Percentiles rank a stretch among this genome's conserved stretches.
Conservation (phyloP, 2,888 invertebrate genomes). For the Rhopalosiphum nymphaeae region DNA sequence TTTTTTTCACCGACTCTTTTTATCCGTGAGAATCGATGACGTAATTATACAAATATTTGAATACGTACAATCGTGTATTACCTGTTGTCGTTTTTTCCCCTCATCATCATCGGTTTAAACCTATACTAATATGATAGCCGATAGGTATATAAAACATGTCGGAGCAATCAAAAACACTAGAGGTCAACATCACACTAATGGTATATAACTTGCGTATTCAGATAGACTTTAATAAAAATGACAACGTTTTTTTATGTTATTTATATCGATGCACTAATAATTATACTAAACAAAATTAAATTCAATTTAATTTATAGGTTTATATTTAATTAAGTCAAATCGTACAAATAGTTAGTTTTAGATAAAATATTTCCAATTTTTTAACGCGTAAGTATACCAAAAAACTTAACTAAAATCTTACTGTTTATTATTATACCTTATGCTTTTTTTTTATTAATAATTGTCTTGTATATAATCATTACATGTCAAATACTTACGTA, state of each 20-base stretch:
- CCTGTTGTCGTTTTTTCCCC: slow-evolving; percentile 26
- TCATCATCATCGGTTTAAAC: slow-evolving; percentile 30
- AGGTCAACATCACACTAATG: slow-evolving; percentile 48
- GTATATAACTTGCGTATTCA: background rate
- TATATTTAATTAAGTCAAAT: background rate
- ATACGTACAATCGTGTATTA: slow-evolving; percentile 50
- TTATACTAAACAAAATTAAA: background rate
- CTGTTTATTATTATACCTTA: background rate
- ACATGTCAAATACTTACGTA: too few relatives aligned
- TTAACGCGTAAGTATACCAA: background rate
- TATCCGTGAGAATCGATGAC: slow-evolving; percentile 55
- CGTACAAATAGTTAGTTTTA: background rate
- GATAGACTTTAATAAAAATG: slow-evolving; percentile 31
- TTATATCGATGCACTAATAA: background rate
- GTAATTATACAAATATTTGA: slow-evolving; percentile 62
- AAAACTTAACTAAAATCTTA: background rate
- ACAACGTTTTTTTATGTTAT: background rate
- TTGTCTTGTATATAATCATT: too few relatives aligned
- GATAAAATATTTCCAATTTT: background rate
- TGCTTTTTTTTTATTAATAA: background rate
- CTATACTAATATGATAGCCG: slow-evolving; percentile 33
- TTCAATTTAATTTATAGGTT: background rate
- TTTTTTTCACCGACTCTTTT: slow-evolving; percentile 30
- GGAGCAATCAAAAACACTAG: slow-evolving; percentile 15
- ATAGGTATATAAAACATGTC: slow-evolving; percentile 33